Evolutionary conservation across 1,140 invertebrate genomes (phyloP), one percentile per base, ranked within the genome.

Genomic region (Danaus plexippus): DNA sequence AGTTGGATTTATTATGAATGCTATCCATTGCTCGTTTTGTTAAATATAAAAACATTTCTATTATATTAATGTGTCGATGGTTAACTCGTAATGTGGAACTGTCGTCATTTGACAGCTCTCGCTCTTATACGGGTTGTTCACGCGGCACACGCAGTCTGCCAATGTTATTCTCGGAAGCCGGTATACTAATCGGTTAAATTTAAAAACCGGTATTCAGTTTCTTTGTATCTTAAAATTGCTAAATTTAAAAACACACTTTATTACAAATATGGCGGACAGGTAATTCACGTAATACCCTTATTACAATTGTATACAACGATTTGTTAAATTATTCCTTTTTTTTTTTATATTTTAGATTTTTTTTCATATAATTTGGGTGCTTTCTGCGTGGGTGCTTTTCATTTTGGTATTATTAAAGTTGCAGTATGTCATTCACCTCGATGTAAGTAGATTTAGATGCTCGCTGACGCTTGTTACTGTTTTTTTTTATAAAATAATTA

Each of bases 391-490:
- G 72, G 66, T 63, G 60, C 53, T 67, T 64, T 65, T 57, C 52
- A 61, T 55, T 69, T 63, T 47, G 52, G 59, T 52, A 59, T 46
- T 66, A 61, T 64, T 57, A 48, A 56, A 50, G 47, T 48, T 32
- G 48, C 51, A 72, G 58, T 61, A 84, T 84, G 80, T 78, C 80
- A 62, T 84, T 84, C 76, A 81, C 78, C 73, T 63, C 78, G n/a
- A 77, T 81, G 80, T 84, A 84, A 84, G 80, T 81, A 57, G 68
- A 65, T 71, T 72, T 54, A 47, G 40, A 48, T 56, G 48, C 49
- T 15, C 15, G 3, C 15, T 54, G 43, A 56, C 13, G 52, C 47
- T 50, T 56, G 7, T 32, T 32, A 32, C 22, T 2, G 22, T 32
- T 32, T 32, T 22, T n/a, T n/a, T 32, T 3, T 32, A 32, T 32